Conservation (phyloP, 2,888 invertebrate genomes). For the Nomada ruficornis region DNA sequence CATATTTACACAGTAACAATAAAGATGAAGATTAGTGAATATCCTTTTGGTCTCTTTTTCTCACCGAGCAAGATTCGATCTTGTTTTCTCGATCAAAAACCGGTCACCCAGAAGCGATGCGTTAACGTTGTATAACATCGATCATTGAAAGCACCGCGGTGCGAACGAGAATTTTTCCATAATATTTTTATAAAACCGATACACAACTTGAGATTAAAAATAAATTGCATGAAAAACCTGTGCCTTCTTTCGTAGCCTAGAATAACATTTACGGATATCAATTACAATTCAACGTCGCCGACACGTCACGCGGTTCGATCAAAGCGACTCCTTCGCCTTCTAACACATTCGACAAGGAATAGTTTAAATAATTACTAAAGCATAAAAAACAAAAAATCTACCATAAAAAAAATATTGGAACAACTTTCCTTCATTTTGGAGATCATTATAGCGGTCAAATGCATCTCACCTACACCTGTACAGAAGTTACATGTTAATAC, state of each 20-base stretch:
- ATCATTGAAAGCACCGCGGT: conserved; percentile 5
- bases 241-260: conserved; percentile 29
- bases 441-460: too few species aligned
- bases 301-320: background rate
- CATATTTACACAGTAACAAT: conserved; percentile 84
- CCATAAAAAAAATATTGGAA: too few species aligned
- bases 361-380: too few species aligned
- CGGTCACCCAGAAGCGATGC: conserved; percentile 11
- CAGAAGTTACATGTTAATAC: too few species aligned
- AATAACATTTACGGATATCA: background rate
- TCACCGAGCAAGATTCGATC: conserved; percentile 16
- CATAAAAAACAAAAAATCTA: too few species aligned
- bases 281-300: background rate
- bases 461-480: too few species aligned
- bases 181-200: conserved; percentile 41
- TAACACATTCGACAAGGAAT: background rate
- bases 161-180: conserved; percentile 19
- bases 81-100: background rate
- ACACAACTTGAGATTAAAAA: conserved; percentile 20
- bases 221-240: conserved; percentile 12
- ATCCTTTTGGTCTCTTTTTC: conserved; percentile 22
- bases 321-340: background rate
- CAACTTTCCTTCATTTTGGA: too few species aligned
- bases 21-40: conserved; percentile 83
- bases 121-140: background rate